Conservation (phyloP, 92 coral and sea anemone genomes). For the Umimayanthus kanabou region DNA sequence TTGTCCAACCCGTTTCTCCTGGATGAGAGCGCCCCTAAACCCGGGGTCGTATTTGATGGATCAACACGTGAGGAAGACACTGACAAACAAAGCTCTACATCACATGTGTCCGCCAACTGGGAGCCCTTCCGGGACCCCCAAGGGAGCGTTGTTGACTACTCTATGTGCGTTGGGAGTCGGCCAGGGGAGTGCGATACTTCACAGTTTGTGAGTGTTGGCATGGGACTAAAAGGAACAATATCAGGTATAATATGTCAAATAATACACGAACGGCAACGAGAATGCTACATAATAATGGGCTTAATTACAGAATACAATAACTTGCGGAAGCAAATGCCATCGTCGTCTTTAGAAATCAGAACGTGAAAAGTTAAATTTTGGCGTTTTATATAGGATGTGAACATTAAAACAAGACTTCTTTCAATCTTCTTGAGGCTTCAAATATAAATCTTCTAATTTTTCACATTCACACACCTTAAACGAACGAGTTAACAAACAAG, state of each 20-base stretch:
- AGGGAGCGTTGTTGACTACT: constrained; percentile 72
- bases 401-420: too few relatives aligned
- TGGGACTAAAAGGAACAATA: constrained; percentile 47
- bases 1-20: constrained; percentile 74
- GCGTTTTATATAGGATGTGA: too few relatives aligned
- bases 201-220: constrained; percentile 62
- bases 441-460: too few relatives aligned
- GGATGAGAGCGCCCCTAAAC: constrained; percentile 61
- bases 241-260: constrained; percentile 15
- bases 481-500: too few relatives aligned
- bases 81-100: constrained; percentile 72
- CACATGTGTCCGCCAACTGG: constrained; percentile 86
- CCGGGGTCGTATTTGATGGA: constrained; percentile 87
- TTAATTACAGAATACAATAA: too few relatives aligned
- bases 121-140: constrained; percentile 74
- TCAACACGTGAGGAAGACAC: constrained; percentile 45
- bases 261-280: too few relatives aligned
- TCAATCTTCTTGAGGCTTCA: too few relatives aligned
- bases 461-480: too few relatives aligned
- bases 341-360: too few relatives aligned
- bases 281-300: too few relatives aligned
- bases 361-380: too few relatives aligned
- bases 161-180: constrained; percentile 81
- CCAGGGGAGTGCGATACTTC: constrained; percentile 72
- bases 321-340: too few relatives aligned